Conservation (phyloP, 2,888 invertebrate species). For the Drosophila borealis region DNA sequence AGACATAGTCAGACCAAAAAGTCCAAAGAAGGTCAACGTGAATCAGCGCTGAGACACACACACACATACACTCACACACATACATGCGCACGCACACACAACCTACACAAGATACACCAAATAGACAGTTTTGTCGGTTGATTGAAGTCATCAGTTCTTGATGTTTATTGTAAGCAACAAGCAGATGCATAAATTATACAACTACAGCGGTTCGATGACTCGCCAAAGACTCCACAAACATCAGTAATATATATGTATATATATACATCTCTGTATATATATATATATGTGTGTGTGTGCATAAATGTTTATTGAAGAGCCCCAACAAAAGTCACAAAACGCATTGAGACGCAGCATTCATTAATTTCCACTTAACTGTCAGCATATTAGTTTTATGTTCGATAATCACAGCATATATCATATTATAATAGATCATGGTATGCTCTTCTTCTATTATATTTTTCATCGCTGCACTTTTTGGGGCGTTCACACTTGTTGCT, state of each 20-base stretch:
- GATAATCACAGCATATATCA: slow-evolving; percentile 46
- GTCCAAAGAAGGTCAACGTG: slow-evolving; percentile 62
- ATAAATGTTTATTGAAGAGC: slow-evolving; percentile 2
- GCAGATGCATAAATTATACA: slow-evolving; percentile 58
- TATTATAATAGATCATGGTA: slow-evolving; percentile 31
- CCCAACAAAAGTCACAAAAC: slow-evolving; percentile 37
- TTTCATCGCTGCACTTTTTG: slow-evolving; percentile 37
- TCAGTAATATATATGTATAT: slow-evolving; percentile 3
- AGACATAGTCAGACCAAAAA: slow-evolving; percentile 27
- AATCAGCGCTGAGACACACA: slow-evolving; percentile 36
- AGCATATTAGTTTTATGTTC: slow-evolving; percentile 62
- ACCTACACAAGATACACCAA: slow-evolving; percentile 39
- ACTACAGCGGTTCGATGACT: slow-evolving; percentile 50
- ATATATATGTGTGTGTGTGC: not conserved
- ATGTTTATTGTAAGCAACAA: slow-evolving; percentile 47
- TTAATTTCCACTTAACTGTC: slow-evolving; percentile 57
- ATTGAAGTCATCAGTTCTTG: slow-evolving; percentile 63
- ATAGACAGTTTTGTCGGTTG: slow-evolving; percentile 44
- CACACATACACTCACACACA: slow-evolving; percentile 20
- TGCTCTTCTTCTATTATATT: slow-evolving; percentile 16
- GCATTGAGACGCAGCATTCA: slow-evolving; percentile 42
- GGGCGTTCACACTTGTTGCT: slow-evolving; percentile 29
- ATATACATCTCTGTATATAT: not conserved
- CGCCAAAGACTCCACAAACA: slow-evolving; percentile 33
- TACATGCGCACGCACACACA: slow-evolving; percentile 8